A percentile compares a stretch with the other conserved stretches of the same genome.
phyloP scores from a whole-genome alignment of 1,140 invertebrate species.

The Bathynomus jamesi region DNA sequence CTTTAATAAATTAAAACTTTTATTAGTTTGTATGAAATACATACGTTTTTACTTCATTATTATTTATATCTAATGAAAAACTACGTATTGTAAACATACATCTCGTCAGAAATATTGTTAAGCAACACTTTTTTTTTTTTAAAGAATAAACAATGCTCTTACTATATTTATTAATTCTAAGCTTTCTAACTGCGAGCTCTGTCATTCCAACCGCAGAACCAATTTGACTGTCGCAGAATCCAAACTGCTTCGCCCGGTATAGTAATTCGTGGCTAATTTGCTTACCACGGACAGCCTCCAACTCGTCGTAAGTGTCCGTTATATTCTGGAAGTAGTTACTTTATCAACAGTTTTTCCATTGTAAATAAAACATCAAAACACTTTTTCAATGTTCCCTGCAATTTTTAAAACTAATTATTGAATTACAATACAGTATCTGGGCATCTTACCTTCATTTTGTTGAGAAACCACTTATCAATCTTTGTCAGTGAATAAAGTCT shows the following conservation, averaged over 20 bases:
- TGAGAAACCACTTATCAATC: constrained; percentile 94
- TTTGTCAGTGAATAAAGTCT: constrained; percentile 84
- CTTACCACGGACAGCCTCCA: constrained; percentile 54
- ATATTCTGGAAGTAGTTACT: constrained; percentile 66
- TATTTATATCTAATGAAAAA: no score
- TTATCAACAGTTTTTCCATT: no score
- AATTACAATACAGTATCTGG: not conserved
- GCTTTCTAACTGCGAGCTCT: constrained; percentile 65
- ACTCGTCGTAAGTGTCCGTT: constrained; percentile 56
- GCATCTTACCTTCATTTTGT: constrained; percentile 65
- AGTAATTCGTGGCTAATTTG: constrained; percentile 56
- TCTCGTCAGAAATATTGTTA: no score
- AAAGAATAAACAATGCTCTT: no score
- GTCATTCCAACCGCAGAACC: constrained; percentile 78
- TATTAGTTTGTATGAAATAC: no score
- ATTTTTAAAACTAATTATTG: not conserved
- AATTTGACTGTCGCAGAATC: constrained; percentile 97
- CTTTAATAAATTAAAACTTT: constrained; percentile 42
- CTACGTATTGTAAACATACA: no score
- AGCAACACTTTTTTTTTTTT: no score
- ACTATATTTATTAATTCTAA: constrained; percentile 57
- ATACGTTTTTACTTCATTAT: no score
- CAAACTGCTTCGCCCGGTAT: constrained; percentile 78
- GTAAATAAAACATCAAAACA: no score
- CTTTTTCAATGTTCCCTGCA: no score